A percentile compares a stretch with the other conserved stretches of the same genome.
Conservation (phyloP, 1,140 invertebrate species). For the Sycophaga agraensis region DNA sequence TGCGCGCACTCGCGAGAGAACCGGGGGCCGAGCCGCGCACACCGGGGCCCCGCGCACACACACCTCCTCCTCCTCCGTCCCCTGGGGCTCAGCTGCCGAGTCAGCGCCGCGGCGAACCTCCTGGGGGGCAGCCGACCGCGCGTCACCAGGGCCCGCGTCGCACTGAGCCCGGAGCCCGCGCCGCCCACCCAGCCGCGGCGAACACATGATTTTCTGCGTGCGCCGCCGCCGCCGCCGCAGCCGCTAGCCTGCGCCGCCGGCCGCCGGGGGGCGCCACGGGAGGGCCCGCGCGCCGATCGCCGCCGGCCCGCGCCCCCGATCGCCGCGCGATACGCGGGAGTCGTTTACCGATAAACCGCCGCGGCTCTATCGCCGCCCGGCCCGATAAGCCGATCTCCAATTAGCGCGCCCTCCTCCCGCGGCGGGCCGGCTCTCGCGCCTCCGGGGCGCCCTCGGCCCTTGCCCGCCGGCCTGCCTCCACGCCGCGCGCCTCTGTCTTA, state of each 20-base stretch:
- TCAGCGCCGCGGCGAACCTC: neutral
- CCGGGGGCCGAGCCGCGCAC: neutral
- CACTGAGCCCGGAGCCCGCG: constrained; percentile 45
- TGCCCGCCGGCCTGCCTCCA: no score
- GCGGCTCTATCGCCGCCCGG: neutral
- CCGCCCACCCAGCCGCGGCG: constrained; percentile 9
- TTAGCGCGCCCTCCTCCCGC: neutral
- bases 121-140: constrained; percentile 18
- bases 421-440: neutral
- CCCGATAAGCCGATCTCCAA: neutral
- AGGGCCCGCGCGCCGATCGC: no score
- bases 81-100: neutral
- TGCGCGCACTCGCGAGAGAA: no score
- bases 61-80: neutral
- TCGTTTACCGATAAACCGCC: no score
- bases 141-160: constrained; percentile 41
- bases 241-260: no score
- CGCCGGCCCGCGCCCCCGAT: no score
- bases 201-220: constrained; percentile 23
- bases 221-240: neutral
- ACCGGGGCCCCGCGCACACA: constrained; percentile 5
- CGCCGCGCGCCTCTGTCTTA: no score
- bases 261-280: no score
- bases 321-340: no score
- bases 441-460: neutral